A percentile compares a stretch with the other conserved stretches of the same genome.
phyloP scores from a whole-genome alignment of 2,888 invertebrate species.

The Tiphia femorata region DNA sequence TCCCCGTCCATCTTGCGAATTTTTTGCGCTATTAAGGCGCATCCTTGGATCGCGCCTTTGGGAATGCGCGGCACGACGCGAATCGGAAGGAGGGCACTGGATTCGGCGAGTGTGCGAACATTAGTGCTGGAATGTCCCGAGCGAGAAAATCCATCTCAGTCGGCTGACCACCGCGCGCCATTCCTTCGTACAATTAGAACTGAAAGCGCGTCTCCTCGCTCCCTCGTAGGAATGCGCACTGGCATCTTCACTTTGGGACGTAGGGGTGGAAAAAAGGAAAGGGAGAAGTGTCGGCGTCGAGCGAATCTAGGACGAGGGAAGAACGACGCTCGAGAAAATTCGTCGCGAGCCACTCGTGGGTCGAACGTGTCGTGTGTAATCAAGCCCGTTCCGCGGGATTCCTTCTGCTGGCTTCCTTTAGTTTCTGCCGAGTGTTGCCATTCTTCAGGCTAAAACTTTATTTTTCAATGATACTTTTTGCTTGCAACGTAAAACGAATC shows the following conservation, averaged over 20 bases:
- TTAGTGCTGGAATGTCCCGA: slow-evolving; percentile 33
- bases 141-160: slow-evolving; percentile 36
- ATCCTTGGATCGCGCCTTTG: slow-evolving; percentile 1
- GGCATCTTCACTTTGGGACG: slow-evolving; percentile 29
- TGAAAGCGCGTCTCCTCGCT: slow-evolving; percentile 16
- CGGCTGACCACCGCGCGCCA: slow-evolving; percentile 20
- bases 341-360: too few relatives aligned
- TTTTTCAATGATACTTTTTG: too few relatives aligned
- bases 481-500: too few relatives aligned
- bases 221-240: slow-evolving; percentile 30
- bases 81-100: slow-evolving; percentile 23
- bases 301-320: not conserved
- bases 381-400: too few relatives aligned
- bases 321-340: too few relatives aligned
- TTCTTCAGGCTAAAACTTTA: too few relatives aligned
- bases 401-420: too few relatives aligned
- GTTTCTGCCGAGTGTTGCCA: too few relatives aligned
- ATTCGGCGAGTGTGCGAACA: slow-evolving; percentile 13
- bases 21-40: slow-evolving; percentile 8
- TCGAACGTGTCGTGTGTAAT: too few relatives aligned
- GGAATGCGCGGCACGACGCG: slow-evolving; percentile 17
- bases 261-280: not conserved
- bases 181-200: slow-evolving; percentile 37
- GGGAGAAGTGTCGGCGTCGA: not conserved
- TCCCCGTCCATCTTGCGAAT: not conserved